Percentiles rank a stretch among this genome's conserved stretches.
Conservation (phyloP, 2,797 vertebrate genomes). For the Sebastes kiyomatsui region DNA sequence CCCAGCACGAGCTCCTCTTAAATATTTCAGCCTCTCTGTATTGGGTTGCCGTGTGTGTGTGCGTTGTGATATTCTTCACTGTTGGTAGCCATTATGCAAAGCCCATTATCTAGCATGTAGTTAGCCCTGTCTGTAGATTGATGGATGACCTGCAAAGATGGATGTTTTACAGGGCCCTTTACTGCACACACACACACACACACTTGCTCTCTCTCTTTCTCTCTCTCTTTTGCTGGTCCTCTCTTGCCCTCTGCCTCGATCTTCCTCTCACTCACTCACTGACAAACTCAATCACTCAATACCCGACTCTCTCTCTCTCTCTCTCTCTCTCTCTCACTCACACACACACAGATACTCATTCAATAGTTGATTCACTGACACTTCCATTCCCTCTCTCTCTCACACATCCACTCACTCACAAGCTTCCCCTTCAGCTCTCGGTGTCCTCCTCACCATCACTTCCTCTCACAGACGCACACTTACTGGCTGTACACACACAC, state of each 20-base stretch:
- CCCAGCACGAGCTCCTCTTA: neutral
- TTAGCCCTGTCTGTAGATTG: neutral
- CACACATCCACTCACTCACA: constrained; percentile 5
- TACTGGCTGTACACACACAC: neutral
- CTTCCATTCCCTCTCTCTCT: neutral
- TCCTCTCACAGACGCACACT: neutral
- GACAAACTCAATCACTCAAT: constrained; percentile 6
- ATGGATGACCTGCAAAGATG: constrained; percentile 25
- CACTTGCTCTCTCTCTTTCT: neutral
- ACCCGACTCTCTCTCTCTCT: neutral
- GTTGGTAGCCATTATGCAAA: constrained; percentile 36
- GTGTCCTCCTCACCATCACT: neutral
- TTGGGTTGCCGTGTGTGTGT: constrained; percentile 26
- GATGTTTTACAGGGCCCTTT: neutral
- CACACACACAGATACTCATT: constrained; percentile 7
- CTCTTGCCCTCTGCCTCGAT: neutral
- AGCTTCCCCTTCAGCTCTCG: neutral
- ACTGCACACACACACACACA: neutral
- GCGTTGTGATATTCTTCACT: constrained; percentile 30
- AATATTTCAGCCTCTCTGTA: constrained; percentile 44
- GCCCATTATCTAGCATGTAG: constrained; percentile 36
- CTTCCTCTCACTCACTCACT: constrained; percentile 7
- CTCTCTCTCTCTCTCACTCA: too few species aligned
- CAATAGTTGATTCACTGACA: constrained; percentile 26
- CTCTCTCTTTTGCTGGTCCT: neutral